Percentiles rank a stretch among this genome's conserved stretches.
phyloP scores from a whole-genome alignment of 2,888 invertebrate species.

The Tolmerus cingulatus region DNA sequence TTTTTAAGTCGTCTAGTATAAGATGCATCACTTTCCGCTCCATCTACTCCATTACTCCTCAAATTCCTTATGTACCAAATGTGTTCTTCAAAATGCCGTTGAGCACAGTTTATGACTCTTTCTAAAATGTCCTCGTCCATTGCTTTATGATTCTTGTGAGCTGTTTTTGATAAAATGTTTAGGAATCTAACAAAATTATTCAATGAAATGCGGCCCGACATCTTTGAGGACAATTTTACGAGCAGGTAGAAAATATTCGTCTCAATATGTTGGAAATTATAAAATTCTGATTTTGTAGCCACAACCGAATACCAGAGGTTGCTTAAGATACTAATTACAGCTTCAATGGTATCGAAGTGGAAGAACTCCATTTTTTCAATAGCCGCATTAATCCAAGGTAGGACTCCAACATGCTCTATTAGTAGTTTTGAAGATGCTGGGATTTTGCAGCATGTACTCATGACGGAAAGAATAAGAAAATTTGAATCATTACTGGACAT shows the following conservation, averaged over 20 bases:
- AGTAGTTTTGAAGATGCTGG: constrained; percentile 72
- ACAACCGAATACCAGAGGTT: constrained; percentile 60
- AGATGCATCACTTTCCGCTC: constrained; percentile 52
- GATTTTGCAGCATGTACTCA: constrained; percentile 71
- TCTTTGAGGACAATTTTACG: constrained; percentile 55
- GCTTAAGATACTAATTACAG: constrained; percentile 58
- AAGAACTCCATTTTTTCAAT: constrained; percentile 59
- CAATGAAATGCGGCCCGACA: constrained; percentile 58
- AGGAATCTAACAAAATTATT: constrained; percentile 56
- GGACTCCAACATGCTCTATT: constrained; percentile 72
- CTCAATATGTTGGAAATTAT: constrained; percentile 55
- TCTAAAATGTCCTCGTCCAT: constrained; percentile 54
- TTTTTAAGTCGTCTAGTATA: constrained; percentile 54
- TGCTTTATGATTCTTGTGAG: constrained; percentile 50
- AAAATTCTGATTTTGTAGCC: constrained; percentile 54
- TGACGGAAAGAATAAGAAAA: constrained; percentile 72
- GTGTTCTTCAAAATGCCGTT: constrained; percentile 55
- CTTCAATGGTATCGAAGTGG: constrained; percentile 62
- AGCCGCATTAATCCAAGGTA: constrained; percentile 72
- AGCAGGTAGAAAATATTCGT: constrained; percentile 55
- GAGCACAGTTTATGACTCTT: constrained; percentile 56
- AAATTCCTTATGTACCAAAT: constrained; percentile 55
- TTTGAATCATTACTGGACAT: constrained; percentile 71
- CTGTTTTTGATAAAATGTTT: constrained; percentile 58
- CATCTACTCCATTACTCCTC: constrained; percentile 54